Conservation (phyloP, 2,888 invertebrate species). For the Acrocyrtus sp. region DNA sequence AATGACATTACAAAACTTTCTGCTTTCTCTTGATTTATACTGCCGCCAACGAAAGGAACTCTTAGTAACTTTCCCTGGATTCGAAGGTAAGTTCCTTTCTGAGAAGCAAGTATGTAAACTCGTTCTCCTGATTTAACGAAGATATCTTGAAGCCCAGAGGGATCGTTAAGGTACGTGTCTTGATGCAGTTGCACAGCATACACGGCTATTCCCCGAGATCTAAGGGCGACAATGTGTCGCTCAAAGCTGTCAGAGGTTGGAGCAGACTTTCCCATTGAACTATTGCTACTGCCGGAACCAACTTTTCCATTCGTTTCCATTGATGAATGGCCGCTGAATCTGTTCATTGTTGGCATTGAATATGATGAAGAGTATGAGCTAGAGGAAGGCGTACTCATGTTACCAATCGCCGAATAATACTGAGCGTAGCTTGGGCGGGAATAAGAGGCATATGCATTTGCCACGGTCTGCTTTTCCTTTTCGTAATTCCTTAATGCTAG, state of each 20-base stretch:
- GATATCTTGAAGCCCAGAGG: slow-evolving; percentile 57
- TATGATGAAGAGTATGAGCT: slow-evolving; percentile 6
- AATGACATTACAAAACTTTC: slow-evolving; percentile 55
- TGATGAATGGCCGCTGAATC: slow-evolving; percentile 7
- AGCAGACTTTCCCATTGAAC: slow-evolving; percentile 27
- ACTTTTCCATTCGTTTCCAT: slow-evolving; percentile 5
- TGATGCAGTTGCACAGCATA: slow-evolving; percentile 55
- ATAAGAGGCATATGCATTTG: slow-evolving; percentile 58
- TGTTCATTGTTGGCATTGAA: neutral
- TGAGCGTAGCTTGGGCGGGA: slow-evolving; percentile 65
- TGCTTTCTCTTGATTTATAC: slow-evolving; percentile 55
- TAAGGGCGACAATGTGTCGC: slow-evolving; percentile 45
- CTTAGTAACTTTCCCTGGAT: slow-evolving; percentile 90
- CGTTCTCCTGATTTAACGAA: slow-evolving; percentile 88
- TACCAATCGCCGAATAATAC: slow-evolving; percentile 64
- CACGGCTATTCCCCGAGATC: slow-evolving; percentile 51
- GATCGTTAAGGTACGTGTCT: slow-evolving; percentile 58
- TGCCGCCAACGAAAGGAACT: slow-evolving; percentile 44
- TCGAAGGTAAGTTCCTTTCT: slow-evolving; percentile 96
- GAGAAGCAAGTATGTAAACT: slow-evolving; percentile 93
- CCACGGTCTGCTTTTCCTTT: slow-evolving; percentile 80
- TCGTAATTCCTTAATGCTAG: slow-evolving; percentile 94
- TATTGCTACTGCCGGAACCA: neutral
- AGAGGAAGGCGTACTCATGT: slow-evolving; percentile 11
- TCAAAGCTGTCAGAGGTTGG: slow-evolving; percentile 46